Conservation (phyloP, 2,113 vertebrate genomes). For the Aplodontia rufa region DNA sequence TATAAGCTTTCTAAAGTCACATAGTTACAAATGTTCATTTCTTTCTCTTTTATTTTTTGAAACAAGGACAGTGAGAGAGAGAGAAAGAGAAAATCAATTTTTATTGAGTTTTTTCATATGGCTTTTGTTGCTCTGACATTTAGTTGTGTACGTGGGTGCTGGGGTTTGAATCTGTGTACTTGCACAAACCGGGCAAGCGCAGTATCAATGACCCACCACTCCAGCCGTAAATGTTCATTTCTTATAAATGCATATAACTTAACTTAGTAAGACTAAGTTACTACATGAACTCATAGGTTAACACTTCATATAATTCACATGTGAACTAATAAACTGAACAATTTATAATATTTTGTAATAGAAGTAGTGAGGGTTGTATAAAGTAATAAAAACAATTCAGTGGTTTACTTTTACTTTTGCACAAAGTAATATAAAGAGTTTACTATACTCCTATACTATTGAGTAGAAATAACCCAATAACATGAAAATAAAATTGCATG, state of each 20-base stretch:
- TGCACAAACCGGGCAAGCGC: no score
- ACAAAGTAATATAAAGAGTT: conserved; percentile 38
- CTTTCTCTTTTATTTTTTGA: no score
- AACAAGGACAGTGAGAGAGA: no score
- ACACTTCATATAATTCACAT: background rate
- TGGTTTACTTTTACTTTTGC: background rate
- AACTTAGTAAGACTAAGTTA: no score
- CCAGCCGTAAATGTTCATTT: no score
- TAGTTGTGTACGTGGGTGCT: no score
- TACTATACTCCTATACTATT: conserved; percentile 14
- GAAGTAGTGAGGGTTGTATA: background rate
- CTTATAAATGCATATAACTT: no score
- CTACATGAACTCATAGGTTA: background rate
- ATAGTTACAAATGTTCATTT: background rate
- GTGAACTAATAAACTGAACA: background rate
- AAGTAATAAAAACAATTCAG: background rate
- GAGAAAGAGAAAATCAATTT: no score
- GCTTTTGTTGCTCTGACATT: no score
- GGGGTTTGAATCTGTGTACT: no score
- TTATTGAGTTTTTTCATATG: no score
- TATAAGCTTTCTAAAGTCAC: background rate
- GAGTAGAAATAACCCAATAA: conserved; percentile 45
- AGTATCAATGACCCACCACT: no score
- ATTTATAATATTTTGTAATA: background rate
- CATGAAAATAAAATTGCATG: conserved; percentile 62